phyloP scores from a whole-genome alignment of 2,888 invertebrate genomes.

The Bombyx huttoni region DNA sequence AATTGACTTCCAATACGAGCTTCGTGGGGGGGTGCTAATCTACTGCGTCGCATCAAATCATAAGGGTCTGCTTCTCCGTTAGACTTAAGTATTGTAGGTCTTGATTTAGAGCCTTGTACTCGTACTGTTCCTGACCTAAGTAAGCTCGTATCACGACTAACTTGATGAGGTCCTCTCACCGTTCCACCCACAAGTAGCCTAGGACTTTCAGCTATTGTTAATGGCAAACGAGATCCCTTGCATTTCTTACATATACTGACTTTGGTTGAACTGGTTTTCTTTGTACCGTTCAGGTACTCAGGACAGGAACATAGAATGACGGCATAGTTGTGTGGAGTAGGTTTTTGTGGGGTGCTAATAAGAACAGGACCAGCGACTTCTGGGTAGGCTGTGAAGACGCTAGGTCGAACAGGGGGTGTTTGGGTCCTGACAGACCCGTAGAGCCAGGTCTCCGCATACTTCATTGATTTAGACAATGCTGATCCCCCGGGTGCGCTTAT shows the following conservation, averaged over 20 bases:
- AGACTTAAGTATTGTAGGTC: slow-evolving; percentile 77
- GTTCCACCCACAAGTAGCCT: slow-evolving; percentile 73
- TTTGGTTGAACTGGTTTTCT: slow-evolving; percentile 79
- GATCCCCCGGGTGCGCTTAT: slow-evolving; percentile 76
- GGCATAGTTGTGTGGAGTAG: slow-evolving; percentile 75
- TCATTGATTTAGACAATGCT: slow-evolving; percentile 86
- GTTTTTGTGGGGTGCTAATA: slow-evolving; percentile 69
- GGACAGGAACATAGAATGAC: slow-evolving; percentile 86
- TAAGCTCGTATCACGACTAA: slow-evolving; percentile 55
- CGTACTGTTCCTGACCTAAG: slow-evolving; percentile 76
- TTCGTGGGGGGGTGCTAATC: slow-evolving; percentile 77
- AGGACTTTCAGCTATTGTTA: slow-evolving; percentile 75
- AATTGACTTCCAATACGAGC: slow-evolving; percentile 67
- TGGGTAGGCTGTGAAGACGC: slow-evolving; percentile 62
- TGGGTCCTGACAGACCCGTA: slow-evolving; percentile 82
- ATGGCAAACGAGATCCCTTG: slow-evolving; percentile 83
- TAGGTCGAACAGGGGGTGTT: slow-evolving; percentile 55
- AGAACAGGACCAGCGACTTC: slow-evolving; percentile 60
- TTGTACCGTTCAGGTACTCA: slow-evolving; percentile 84
- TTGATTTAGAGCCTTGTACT: slow-evolving; percentile 70
- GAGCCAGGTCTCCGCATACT: slow-evolving; percentile 88
- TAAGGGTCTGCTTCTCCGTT: slow-evolving; percentile 79
- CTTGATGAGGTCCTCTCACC: slow-evolving; percentile 68
- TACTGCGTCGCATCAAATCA: slow-evolving; percentile 84
- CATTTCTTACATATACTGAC: slow-evolving; percentile 87